phyloP scores from a whole-genome alignment of 1,140 invertebrate genomes.

The Drosophila ironensis region DNA sequence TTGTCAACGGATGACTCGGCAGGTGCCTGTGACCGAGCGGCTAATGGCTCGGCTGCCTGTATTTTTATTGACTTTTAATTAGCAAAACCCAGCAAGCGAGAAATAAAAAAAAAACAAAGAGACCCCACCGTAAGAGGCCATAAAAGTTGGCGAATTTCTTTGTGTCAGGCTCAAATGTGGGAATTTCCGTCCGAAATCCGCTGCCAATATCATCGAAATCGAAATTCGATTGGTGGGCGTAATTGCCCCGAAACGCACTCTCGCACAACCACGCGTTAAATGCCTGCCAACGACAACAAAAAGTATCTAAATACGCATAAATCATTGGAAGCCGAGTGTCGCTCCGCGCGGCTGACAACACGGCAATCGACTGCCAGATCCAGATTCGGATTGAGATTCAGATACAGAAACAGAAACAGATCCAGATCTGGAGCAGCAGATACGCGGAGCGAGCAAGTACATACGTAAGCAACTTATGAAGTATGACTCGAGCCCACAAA shows the following conservation, averaged over 20 bases:
- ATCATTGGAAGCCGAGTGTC: conserved; percentile 68
- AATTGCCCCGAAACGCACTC: conserved; percentile 63
- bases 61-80: conserved; percentile 53
- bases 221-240: conserved; percentile 61
- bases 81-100: conserved; percentile 31
- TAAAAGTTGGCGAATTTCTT: conserved; percentile 52
- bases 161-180: conserved; percentile 48
- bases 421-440: conserved; percentile 71
- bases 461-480: conserved; percentile 18
- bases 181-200: conserved; percentile 59
- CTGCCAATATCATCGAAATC: conserved; percentile 54
- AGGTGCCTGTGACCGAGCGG: conserved; percentile 19
- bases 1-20: conserved; percentile 37
- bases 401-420: conserved; percentile 46
- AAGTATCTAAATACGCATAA: conserved; percentile 63
- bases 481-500: conserved; percentile 55
- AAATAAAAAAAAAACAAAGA: background rate
- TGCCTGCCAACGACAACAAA: conserved; percentile 60
- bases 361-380: conserved; percentile 62
- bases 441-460: conserved; percentile 38
- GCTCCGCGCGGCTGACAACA: conserved; percentile 60
- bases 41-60: conserved; percentile 36
- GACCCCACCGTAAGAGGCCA: background rate
- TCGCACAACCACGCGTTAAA: conserved; percentile 51
- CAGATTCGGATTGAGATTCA: conserved; percentile 55